These are phyloP conservation scores for Cygnus atratus DNA, from an alignment of 2,113 vertebrate genomes.

Conservation along the genomic window DNA sequence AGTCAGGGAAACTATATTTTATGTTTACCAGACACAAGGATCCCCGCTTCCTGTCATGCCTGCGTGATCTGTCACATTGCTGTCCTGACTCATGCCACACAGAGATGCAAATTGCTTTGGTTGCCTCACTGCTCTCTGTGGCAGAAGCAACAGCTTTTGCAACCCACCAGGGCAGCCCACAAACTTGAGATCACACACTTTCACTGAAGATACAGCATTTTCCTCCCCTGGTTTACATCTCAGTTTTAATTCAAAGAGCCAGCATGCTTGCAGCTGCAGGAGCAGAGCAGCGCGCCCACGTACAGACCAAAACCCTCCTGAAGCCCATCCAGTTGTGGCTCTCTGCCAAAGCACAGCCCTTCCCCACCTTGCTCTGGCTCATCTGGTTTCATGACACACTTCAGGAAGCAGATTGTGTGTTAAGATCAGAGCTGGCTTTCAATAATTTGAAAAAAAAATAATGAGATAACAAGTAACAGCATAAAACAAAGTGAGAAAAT, in stretches of 20 bases:
- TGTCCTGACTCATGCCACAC: background rate
- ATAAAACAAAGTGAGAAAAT: background rate
- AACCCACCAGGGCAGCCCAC: background rate
- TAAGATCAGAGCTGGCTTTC: background rate
- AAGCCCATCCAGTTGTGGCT: background rate
- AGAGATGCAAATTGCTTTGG: background rate
- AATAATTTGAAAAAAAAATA: background rate
- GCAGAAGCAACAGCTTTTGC: background rate
- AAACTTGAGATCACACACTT: background rate
- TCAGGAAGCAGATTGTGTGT: background rate
- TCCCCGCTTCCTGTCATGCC: background rate
- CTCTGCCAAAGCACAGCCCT: background rate
- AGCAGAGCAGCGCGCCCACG: background rate
- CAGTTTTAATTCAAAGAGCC: background rate
- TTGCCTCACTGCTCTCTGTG: background rate
- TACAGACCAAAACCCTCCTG: background rate
- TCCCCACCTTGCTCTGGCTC: background rate
- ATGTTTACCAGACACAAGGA: background rate
- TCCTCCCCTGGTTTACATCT: background rate
- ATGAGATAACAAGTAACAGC: background rate
- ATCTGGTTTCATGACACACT: background rate
- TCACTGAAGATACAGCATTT: background rate
- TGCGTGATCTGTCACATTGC: background rate
- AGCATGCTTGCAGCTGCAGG: background rate
- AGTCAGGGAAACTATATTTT: background rate